Evolutionary conservation across 2,113 vertebrate genomes (phyloP), one percentile per base, ranked within the genome.

Genomic region (Caranx melampygus): DNA sequence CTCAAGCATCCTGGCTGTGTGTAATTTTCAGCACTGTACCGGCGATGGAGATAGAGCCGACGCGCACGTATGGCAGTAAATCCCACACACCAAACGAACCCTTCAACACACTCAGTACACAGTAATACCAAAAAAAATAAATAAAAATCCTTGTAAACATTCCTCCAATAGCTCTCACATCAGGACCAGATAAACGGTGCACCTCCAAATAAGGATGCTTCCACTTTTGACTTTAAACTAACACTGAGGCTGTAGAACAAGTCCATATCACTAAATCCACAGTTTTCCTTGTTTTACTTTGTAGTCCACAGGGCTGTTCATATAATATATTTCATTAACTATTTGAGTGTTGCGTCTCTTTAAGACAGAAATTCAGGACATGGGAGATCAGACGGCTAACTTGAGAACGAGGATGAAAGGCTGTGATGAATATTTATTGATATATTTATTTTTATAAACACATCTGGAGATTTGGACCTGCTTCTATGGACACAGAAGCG

Each of bases 1-100:
- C 51, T 78, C 26, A 44, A 49, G 59, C 52, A 21, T 60, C 42
- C 26, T 5, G 54, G 77, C 59, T 73, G 75, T 78, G 34, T 40
- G 8, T 34, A 44, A 44, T 54, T 60, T 63, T 61, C 57, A 49
- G 34, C 60, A 34, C 60, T 57, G 8, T 66, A 37, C 59, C 9
- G 67, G 34, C 57, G 68, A 58, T 20, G 7, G 34, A 51, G 35
- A 59, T 0, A 6, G 16, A 55, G 68, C 15, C 67, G 55, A 68
- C n/a, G 77, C 34, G 1, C 4, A 16, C 49, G 49, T 67, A 49
- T 31, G 2, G n/a, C 7, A 3, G 58, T 37, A n/a, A 70, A 62
- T 67, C 60, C 55, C 57, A 47, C 21, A 47, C 52, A 16, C 33
- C 4, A 7, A 64, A 18, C n/a, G 64, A 45, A 77, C 26, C 64